These are phyloP conservation scores for Phocides pigmalion DNA, from an alignment of 1,140 invertebrate species.

Conservation along the genomic window DNA sequence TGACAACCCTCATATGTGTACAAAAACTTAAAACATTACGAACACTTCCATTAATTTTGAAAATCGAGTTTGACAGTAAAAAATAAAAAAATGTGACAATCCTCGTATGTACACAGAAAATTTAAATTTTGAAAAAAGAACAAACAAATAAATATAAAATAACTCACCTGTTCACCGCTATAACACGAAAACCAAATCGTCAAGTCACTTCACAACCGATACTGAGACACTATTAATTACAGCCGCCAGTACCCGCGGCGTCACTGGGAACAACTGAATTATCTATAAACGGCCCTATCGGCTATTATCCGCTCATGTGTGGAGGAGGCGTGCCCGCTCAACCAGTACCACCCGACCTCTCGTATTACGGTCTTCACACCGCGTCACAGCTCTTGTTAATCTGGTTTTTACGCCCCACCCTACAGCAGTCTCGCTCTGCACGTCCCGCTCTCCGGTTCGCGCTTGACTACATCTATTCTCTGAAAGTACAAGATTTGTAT, in stretches of 20 bases:
- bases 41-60: too few species aligned
- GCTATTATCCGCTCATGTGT: conserved; percentile 70
- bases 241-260: too few species aligned
- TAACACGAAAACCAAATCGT: conserved; percentile 34
- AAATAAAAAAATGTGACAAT: too few species aligned
- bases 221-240: conserved; percentile 10
- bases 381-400: conserved; percentile 32
- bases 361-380: not conserved
- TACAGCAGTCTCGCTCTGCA: conserved; percentile 45
- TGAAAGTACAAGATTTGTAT: not conserved
- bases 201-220: conserved; percentile 29
- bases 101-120: too few species aligned
- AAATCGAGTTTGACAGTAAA: too few species aligned
- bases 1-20: too few species aligned
- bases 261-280: conserved; percentile 64
- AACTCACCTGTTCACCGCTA: conserved; percentile 28
- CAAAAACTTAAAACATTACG: too few species aligned
- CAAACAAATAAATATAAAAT: conserved; percentile 6
- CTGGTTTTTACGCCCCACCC: conserved; percentile 54
- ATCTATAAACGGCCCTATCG: conserved; percentile 63
- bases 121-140: too few species aligned
- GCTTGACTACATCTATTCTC: conserved; percentile 45
- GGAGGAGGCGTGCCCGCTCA: conserved; percentile 60
- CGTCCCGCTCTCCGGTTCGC: conserved; percentile 50
- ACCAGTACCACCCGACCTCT: conserved; percentile 41